Evolutionary conservation across 2,113 vertebrate species (phyloP), one percentile per base, ranked within the genome.

Genomic region (Chroicocephalus ridibundus): DNA sequence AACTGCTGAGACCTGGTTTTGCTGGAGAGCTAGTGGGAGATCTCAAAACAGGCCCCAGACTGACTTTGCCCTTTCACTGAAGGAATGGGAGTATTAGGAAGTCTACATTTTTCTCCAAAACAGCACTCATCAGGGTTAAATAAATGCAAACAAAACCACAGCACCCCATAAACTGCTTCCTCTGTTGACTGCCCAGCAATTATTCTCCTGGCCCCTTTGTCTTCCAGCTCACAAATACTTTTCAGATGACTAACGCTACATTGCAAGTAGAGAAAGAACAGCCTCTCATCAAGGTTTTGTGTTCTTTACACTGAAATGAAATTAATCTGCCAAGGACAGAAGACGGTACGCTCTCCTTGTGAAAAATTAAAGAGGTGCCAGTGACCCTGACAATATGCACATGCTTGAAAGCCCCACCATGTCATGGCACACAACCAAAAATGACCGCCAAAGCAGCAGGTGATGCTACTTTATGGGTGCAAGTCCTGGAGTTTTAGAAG

Each of bases 371-470:
- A 46, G 18, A 82, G 55, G 24, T 70, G 10, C 38, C 2, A 1
- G 46, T 58, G 29, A 83, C 4, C 6, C 62, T 27, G 6, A 87
- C 15, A 40, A 58, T 0, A 0, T 6, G 17, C 36, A 32, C 2
- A 1, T 15, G 34, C 81, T 29, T 58, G 42, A 82, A 89, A 57
- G 46, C 18, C 66, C 17, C 76, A 47, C 18, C 46, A 75, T 15
- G 15, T 82, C 55, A 34, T 22, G 21, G 51, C 36, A 54, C 20
- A 60, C 16, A 69, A 62, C 20, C 34, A 76, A 46, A 64, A 11
- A 24, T 16, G 68, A 57, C 17, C 1, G 1, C 5, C 26, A 70
- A 61, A 86, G 64, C 40, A 65, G n/a, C 5, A 54, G 4, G 24
- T 44, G 68, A 89, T 1, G 4, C 16, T n/a, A 22, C 13, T 44